Percentiles rank a stretch among this genome's conserved stretches.
Conservation (phyloP, 2,113 vertebrate genomes). For the Tragelaphus strepsiceros region DNA sequence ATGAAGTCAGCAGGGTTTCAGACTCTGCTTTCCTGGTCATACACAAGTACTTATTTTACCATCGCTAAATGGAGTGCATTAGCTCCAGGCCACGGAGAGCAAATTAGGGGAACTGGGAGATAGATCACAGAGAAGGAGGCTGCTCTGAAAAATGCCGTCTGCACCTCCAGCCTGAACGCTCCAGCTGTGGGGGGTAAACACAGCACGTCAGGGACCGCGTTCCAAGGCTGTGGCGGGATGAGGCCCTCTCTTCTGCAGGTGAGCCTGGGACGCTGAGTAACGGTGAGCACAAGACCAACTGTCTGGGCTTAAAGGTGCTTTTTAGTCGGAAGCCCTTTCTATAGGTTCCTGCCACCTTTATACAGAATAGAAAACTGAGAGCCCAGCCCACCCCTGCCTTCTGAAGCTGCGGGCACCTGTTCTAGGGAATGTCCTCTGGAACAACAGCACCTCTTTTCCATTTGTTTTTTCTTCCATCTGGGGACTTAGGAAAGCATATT, state of each 20-base stretch:
- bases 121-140: constrained; percentile 1
- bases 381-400: neutral
- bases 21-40: constrained; percentile 41
- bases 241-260: neutral
- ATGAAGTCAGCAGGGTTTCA: constrained; percentile 55
- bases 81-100: constrained; percentile 41
- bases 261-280: neutral
- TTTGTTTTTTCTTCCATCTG: neutral
- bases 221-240: neutral
- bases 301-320: neutral
- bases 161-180: neutral
- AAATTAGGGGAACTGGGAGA: constrained; percentile 44
- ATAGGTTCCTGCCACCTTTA: neutral
- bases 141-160: constrained; percentile 25
- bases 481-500: neutral
- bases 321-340: neutral
- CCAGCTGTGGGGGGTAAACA: neutral
- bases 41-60: constrained; percentile 58
- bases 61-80: constrained; percentile 39
- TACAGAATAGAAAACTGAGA: neutral
- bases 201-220: neutral
- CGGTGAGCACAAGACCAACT: neutral
- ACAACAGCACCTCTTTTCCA: neutral
- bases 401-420: neutral
- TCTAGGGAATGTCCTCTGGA: neutral